Conservation (phyloP, 2,113 vertebrate species). For the Pyxicephalus adspersus region DNA sequence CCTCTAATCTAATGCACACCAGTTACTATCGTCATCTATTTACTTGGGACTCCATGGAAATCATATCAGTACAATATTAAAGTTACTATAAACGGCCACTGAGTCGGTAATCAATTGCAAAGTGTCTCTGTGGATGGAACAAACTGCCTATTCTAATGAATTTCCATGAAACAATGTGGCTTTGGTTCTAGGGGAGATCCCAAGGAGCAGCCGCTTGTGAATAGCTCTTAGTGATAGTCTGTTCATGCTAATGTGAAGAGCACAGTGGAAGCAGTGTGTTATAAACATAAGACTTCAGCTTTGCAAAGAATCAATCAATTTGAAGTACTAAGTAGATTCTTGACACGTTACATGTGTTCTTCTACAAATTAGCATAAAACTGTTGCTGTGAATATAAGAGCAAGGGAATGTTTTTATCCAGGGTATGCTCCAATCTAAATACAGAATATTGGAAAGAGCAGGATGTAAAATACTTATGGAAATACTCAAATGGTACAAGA, state of each 20-base stretch:
- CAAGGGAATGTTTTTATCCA: background rate
- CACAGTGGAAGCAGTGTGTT: slow-evolving; percentile 30
- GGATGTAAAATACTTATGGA: too few relatives aligned
- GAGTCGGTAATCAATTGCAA: slow-evolving; percentile 8
- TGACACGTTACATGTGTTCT: slow-evolving; percentile 2
- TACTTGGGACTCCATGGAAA: background rate
- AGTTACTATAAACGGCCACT: background rate
- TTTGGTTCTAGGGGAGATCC: slow-evolving; percentile 22
- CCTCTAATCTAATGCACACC: background rate
- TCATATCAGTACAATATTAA: background rate
- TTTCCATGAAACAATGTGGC: slow-evolving; percentile 13
- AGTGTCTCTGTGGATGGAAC: slow-evolving; percentile 12
- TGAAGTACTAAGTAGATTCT: slow-evolving; percentile 4
- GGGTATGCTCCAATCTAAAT: background rate
- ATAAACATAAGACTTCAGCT: background rate
- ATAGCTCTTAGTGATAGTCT: slow-evolving; percentile 13
- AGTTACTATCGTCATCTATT: background rate
- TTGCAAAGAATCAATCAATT: slow-evolving; percentile 22
- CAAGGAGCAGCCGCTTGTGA: slow-evolving; percentile 16
- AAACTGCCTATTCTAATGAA: slow-evolving; percentile 29
- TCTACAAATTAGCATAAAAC: background rate
- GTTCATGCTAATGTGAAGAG: slow-evolving; percentile 2
- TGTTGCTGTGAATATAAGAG: background rate
- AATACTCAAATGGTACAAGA: too few relatives aligned
- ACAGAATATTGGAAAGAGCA: background rate